Evolutionary conservation across 2,113 vertebrate species (phyloP).

Genomic region (Ailurus styani): DNA sequence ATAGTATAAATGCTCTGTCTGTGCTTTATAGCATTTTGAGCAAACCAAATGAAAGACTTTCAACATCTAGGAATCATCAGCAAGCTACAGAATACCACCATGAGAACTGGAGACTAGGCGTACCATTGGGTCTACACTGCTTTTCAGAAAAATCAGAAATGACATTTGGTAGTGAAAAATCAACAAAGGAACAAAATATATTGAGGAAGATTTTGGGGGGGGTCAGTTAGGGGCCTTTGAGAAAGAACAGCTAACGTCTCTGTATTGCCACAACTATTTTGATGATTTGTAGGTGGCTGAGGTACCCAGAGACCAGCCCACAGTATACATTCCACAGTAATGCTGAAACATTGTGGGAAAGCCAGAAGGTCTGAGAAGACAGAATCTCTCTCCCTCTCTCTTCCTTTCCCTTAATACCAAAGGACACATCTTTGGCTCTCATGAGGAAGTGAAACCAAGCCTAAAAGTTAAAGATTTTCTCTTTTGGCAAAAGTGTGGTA

Average conservation of each 20-base stretch:
- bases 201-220: not conserved
- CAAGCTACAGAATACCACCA: not conserved
- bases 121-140: rapidly evolving
- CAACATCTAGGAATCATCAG: not conserved
- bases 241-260: not conserved
- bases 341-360: not conserved
- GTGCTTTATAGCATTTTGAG: not conserved
- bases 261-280: not conserved
- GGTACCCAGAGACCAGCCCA: not conserved
- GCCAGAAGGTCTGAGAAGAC: not conserved
- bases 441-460: not conserved
- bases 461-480: not conserved
- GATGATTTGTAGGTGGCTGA: not conserved
- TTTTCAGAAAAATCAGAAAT: not conserved
- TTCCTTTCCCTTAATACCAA: not conserved
- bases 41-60: not conserved
- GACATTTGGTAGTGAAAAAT: not conserved
- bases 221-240: not conserved
- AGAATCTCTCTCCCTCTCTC: not conserved
- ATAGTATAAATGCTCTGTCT: not conserved
- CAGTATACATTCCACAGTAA: rapidly evolving
- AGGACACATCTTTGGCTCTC: not conserved
- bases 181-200: not conserved
- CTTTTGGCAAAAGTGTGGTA: not conserved
- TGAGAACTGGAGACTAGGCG: not conserved